Evolutionary conservation across 2,888 invertebrate species (phyloP).

Genomic region (Meloe dianella): DNA sequence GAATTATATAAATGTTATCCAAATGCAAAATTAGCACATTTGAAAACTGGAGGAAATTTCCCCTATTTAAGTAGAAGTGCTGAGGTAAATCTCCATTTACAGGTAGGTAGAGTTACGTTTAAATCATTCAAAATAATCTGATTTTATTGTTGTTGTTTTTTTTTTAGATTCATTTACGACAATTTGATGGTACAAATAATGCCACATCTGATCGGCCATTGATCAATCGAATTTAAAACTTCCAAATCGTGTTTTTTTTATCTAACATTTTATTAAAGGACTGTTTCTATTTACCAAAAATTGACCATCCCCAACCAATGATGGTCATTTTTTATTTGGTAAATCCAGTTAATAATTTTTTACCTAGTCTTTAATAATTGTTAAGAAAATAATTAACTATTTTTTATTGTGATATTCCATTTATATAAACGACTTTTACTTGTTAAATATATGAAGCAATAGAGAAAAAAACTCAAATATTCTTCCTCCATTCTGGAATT

Average conservation of each 20-base stretch:
- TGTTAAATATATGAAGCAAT: slow-evolving; percentile 5
- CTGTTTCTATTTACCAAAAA: neutral
- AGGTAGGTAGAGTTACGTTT: too few species aligned
- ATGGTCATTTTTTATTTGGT: too few species aligned
- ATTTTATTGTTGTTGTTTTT: slow-evolving; percentile 6
- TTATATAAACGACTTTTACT: slow-evolving; percentile 1
- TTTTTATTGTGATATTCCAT: slow-evolving; percentile 17
- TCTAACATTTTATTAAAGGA: slow-evolving; percentile 10
- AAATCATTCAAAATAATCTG: slow-evolving; percentile 47
- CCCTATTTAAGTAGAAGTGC: slow-evolving; percentile 87
- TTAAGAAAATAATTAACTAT: slow-evolving; percentile 14
- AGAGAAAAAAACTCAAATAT: slow-evolving; percentile 21
- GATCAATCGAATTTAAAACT: slow-evolving; percentile 40
- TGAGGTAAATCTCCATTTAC: slow-evolving; percentile 87
- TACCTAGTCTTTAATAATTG: slow-evolving; percentile 9
- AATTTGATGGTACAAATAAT: slow-evolving; percentile 69
- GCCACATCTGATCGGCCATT: slow-evolving; percentile 66
- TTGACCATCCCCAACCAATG: too few species aligned
- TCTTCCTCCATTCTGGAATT: slow-evolving; percentile 47
- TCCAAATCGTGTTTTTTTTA: slow-evolving; percentile 12
- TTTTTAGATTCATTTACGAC: slow-evolving; percentile 71
- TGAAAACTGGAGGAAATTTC: slow-evolving; percentile 90
- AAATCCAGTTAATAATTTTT: neutral
- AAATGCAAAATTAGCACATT: slow-evolving; percentile 81
- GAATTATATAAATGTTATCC: slow-evolving; percentile 87